Base-by-base conservation (phyloP, 2,797 vertebrate species). In the Cheirogaleus major region DNA sequence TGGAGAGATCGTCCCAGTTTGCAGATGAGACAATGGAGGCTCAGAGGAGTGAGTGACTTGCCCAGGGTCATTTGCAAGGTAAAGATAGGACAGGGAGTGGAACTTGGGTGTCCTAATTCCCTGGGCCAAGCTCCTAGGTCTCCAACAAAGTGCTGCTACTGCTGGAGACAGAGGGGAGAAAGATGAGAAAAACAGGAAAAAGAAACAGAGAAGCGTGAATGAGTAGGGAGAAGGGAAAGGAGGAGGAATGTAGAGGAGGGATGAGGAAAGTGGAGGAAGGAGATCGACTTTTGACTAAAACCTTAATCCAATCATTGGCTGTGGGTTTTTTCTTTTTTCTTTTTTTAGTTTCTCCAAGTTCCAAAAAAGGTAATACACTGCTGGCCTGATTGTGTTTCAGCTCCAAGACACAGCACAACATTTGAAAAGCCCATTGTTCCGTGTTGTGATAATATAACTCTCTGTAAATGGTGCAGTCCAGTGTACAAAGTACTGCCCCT, bases 391-490 rank as follows among this genome's bases (percentile, higher is more conserved):
- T 93, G 69, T 95, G 78, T 96, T 96, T 93, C 92, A 70, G 32
- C 55, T 32, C 59, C n/a, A 75, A 95, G 96, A 95, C 35, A 48
- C 69, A 94, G 83, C 11, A 0, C 18, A 67, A 65, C 15, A 15
- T 89, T 61, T 96, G 93, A 97, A 97, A 96, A 94, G 95, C 89
- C 88, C 86, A 92, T 97, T 98, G 97, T 97, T 96, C 65, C 2
- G 0, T 3, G 32, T 38, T 65, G 69, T 79, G 69, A 96, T 96
- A 93, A 83, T 96, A n/a, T 91, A 95, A 85, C 55, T 83, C 87
- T 95, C 96, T 97, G 94, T 96, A 78, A 63, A 93, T 23, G 83
- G 88, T 32, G 73, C 72, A 18, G 96, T 72, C 75, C 96, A 91
- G 87, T 50, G 86, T 70, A n/a, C 96, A 91, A 69, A 96, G 85